These are phyloP conservation scores for Sebastes kiyomatsui DNA, from an alignment of 2,797 vertebrate species.

Conservation along the genomic window DNA sequence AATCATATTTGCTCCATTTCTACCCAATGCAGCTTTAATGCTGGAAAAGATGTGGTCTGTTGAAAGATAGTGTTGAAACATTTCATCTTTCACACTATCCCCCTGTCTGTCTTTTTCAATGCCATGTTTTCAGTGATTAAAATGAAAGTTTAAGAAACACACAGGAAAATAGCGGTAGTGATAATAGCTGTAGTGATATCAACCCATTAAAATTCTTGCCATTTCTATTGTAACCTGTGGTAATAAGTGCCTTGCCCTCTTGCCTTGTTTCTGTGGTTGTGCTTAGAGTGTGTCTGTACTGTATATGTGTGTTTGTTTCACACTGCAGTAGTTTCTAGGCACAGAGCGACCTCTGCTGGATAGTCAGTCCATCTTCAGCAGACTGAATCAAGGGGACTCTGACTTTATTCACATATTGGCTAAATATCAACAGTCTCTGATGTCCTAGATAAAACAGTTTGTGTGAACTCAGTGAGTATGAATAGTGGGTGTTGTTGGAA, in stretches of 20 bases:
- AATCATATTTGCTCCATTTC: no score
- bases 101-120: not conserved
- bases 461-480: not conserved
- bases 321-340: not conserved
- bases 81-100: not conserved
- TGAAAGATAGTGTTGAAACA: not conserved
- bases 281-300: not conserved
- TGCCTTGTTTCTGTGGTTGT: not conserved
- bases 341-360: constrained; percentile 65
- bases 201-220: not conserved
- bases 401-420: not conserved
- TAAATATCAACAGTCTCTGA: not conserved
- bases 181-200: not conserved
- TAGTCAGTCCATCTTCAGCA: not conserved
- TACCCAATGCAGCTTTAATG: not conserved
- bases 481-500: not conserved
- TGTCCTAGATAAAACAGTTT: not conserved
- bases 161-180: not conserved
- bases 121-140: not conserved
- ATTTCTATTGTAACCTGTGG: not conserved
- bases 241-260: not conserved
- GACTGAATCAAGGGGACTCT: not conserved
- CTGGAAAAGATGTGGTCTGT: not conserved
- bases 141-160: not conserved
- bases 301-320: not conserved